Base-by-base conservation (phyloP, 2,797 vertebrate species). In the Enteromius viviparus region DNA sequence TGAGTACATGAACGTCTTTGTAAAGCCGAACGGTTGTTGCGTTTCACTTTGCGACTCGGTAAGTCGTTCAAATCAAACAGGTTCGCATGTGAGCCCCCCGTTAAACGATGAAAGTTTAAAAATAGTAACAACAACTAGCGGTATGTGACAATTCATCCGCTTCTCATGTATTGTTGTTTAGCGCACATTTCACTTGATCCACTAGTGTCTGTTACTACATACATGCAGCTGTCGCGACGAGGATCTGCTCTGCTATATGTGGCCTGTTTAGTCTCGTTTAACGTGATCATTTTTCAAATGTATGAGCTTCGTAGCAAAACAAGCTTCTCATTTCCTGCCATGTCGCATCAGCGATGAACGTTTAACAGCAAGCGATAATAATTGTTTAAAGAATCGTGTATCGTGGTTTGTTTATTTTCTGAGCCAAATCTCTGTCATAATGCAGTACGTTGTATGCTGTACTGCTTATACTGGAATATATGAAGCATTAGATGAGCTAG, bases 21-120 rank as follows among this genome's bases (percentile, higher is more conserved):
- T 78, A 51, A 84, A 75, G 29, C n/a, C 10, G 6, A 58, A 14
- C 64, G 15, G 21, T 84, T 71, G 75, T 80, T 80, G 42, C 40
- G 6, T 77, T 82, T 70, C 83, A 65, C 17, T 76, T 69, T 81
- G 37, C 84, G 76, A 78, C 68, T 75, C 17, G 85, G 87, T 88
- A 86, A 88, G 87, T 88, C 78, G 45, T 78, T 75, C 7, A 75
- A n/a, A 84, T 64, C 62, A 45, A 6, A 10, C n/a, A 9, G 10
- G 4, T 58, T 49, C 26, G 19, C 34, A 40, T 42, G 12, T 12
- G 40, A 42, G 5, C 4, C 21, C 40, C 29, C 21, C 1, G 72
- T 64, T 76, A 15, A 42, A 60, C 26, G 83, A 29, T 3, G 3
- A 58, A 66, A 78, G 69, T 65, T 2, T 62, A 9, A 32, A 42